Evolutionary conservation across 1,140 invertebrate genomes (phyloP), one percentile per base, ranked within the genome.

Genomic region (Zophobas morio): DNA sequence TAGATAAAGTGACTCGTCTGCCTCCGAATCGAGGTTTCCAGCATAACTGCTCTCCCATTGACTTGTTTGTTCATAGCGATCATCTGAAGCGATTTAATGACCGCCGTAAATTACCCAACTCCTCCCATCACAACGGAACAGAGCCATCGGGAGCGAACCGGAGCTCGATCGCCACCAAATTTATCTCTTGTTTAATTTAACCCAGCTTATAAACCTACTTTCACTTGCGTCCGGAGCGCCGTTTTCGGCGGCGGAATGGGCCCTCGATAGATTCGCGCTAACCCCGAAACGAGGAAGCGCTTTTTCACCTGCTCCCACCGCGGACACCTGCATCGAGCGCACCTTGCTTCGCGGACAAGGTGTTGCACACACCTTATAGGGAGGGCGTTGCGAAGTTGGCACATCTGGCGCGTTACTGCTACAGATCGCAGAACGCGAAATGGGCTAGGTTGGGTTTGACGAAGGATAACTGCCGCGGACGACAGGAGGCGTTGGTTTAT

Each of bases 11-110:
- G 54, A 56, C 36, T 73, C 71, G 71, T 73, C 71, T 73, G 71
- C 39, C 49, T n/a, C 35, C 33, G 70, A 73, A 73, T 73, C 54
- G 71, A 73, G 71, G 71, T 73, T 73, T 73, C 71, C 71, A 73
- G 71, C 40, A 56, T 73, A 73, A 73, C 71, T 73, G 71, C 71
- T 73, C 71, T 73, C 71, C 71, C 49, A 73, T 54, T 73, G 71
- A 73, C 71, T 73, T 73, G 71, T 73, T 73, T 73, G 71, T 73
- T 73, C 71, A 56, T 20, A 40, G 71, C 36, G 54, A 73, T 73
- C 71, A 73, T 73, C 54, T 73, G 49, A 53, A 73, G 49, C 49
- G 33, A 73, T 54, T 73, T 73, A 73, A 56, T 73, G 54, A 40
- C 71, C 32, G 54, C 34, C 39, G 71, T 73, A 73, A 73, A 73